Percentiles rank a stretch among this genome's conserved stretches.
Evolutionary conservation across 2,113 vertebrate species (phyloP).

Genomic region (Saguinus midas): DNA sequence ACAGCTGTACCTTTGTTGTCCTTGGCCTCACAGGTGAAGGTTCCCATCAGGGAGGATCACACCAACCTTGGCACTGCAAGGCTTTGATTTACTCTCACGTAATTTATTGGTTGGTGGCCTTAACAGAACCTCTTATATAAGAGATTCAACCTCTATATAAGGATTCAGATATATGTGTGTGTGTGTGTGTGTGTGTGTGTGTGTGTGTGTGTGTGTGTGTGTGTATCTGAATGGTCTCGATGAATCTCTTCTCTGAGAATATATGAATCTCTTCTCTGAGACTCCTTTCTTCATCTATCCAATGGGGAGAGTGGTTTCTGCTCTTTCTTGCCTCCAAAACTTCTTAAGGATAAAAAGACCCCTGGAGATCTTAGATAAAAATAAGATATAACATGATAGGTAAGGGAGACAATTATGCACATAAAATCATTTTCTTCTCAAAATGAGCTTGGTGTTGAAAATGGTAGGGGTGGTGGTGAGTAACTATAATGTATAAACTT

Average conservation of each 20-base stretch:
- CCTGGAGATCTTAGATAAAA: neutral
- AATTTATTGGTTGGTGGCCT: neutral
- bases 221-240: no score
- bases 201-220: no score
- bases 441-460: neutral
- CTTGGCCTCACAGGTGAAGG: neutral
- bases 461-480: neutral
- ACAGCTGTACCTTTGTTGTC: neutral
- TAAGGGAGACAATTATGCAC: neutral
- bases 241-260: neutral
- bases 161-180: no score
- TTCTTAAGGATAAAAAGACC: neutral
- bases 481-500: neutral
- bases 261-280: neutral
- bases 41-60: neutral
- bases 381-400: neutral
- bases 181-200: no score
- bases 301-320: neutral
- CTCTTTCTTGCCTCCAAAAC: neutral
- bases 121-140: neutral
- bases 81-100: accelerated
- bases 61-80: no score
- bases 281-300: neutral
- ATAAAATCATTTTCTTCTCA: neutral
- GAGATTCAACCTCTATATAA: no score